Conservation (phyloP, 2,888 invertebrate species). For the Calameuta pallipes region DNA sequence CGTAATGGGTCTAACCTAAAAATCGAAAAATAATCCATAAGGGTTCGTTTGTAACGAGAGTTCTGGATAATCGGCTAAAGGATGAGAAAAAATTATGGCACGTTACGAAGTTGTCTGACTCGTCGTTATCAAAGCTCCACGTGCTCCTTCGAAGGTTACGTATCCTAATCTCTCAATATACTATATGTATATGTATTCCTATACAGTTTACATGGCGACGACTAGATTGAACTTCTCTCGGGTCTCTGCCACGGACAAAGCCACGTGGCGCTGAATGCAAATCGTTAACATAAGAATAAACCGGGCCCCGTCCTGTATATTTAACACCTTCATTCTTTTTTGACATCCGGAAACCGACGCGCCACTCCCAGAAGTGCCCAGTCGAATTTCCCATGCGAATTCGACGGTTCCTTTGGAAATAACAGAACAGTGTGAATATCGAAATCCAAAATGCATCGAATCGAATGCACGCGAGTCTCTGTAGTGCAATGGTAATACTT, state of each 20-base stretch:
- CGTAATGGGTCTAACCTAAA: conserved; percentile 29
- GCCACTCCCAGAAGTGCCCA: background rate
- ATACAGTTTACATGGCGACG: background rate
- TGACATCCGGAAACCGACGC: background rate
- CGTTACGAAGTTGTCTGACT: no score
- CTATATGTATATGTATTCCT: background rate
- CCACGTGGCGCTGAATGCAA: background rate
- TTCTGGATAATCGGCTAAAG: background rate
- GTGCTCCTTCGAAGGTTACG: background rate
- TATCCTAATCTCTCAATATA: background rate
- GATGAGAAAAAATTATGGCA: background rate
- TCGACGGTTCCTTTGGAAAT: background rate
- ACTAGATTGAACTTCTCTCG: background rate
- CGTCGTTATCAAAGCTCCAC: no score
- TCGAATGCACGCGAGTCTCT: background rate
- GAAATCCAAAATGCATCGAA: background rate
- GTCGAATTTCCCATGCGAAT: background rate
- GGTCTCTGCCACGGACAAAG: background rate
- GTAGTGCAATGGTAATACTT: background rate
- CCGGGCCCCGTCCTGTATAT: background rate
- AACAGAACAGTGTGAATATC: no score
- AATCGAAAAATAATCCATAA: background rate
- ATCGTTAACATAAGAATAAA: background rate
- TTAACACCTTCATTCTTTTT: background rate
- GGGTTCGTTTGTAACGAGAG: no score